These are phyloP conservation scores for Coendou prehensilis DNA, from an alignment of 2,797 vertebrate genomes.

Conservation along the genomic window DNA sequence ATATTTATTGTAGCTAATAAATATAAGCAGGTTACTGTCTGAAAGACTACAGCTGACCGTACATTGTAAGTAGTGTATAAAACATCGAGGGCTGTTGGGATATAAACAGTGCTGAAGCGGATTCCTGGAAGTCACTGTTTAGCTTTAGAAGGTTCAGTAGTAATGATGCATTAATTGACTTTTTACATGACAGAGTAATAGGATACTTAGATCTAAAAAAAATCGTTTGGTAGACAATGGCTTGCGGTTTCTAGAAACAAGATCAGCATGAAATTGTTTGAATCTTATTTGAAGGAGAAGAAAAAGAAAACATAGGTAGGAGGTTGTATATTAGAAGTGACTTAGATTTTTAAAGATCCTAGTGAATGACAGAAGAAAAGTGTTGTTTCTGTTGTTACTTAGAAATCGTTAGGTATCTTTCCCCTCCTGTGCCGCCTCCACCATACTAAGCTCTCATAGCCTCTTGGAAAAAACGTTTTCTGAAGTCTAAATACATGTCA, in stretches of 20 bases:
- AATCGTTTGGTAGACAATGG: constrained; percentile 68
- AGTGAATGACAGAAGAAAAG: constrained; percentile 82
- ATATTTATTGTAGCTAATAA: constrained; percentile 66
- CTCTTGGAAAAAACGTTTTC: constrained; percentile 86
- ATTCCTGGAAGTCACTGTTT: constrained; percentile 83
- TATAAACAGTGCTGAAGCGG: constrained; percentile 64
- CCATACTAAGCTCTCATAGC: constrained; percentile 66
- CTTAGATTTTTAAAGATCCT: constrained; percentile 18
- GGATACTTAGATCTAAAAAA: constrained; percentile 80
- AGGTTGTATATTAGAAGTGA: not conserved
- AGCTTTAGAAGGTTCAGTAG: constrained; percentile 79
- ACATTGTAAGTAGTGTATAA: constrained; percentile 43
- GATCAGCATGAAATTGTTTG: constrained; percentile 65
- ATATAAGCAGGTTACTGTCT: constrained; percentile 54
- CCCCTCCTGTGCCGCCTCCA: not conserved
- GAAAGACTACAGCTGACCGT: constrained; percentile 70
- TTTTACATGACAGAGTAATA: constrained; percentile 84
- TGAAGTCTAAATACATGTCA: constrained; percentile 87
- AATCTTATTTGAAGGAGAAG: constrained; percentile 46
- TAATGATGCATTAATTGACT: constrained; percentile 87
- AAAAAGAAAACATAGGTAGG: not conserved
- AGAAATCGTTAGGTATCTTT: constrained; percentile 75
- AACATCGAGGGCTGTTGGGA: constrained; percentile 74
- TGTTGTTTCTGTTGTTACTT: constrained; percentile 82
- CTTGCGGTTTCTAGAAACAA: constrained; percentile 68